Evolutionary conservation across 2,797 vertebrate species (phyloP).

Genomic region (Scolopax bukidnonensis): DNA sequence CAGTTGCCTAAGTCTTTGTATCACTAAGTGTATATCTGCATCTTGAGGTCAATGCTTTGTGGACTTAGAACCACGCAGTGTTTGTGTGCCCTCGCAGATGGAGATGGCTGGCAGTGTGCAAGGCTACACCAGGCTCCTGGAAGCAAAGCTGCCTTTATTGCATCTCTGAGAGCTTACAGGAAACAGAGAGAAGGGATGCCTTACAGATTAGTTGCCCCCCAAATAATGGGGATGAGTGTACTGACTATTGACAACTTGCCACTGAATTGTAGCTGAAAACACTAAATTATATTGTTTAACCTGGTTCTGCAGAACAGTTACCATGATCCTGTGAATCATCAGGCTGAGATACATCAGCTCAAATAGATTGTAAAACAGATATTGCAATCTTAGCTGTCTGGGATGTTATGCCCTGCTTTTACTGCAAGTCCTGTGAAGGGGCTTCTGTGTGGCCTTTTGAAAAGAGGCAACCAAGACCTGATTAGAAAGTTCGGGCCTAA

Average conservation of each 20-base stretch:
- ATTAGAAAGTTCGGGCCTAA: not conserved
- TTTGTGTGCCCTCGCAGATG: not conserved
- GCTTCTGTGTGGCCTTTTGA: not conserved
- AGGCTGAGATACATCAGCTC: not conserved
- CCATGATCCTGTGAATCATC: not conserved
- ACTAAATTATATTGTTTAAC: not conserved
- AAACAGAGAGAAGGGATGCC: not conserved
- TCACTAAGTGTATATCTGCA: not conserved
- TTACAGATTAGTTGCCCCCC: not conserved
- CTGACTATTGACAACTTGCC: not conserved
- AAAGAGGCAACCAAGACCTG: not conserved
- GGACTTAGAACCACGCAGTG: not conserved
- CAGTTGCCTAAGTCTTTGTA: not conserved
- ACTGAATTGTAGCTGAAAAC: not conserved
- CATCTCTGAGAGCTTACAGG: not conserved
- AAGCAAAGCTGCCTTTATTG: slow-evolving; percentile 17
- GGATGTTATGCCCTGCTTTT: not conserved
- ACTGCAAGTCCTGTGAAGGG: not conserved
- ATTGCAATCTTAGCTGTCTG: not conserved
- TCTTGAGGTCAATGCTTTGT: not conserved
- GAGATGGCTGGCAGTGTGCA: not conserved
- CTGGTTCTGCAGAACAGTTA: not conserved
- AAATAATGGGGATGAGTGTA: not conserved
- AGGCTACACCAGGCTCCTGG: not conserved
- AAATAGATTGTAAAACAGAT: not conserved